Evolutionary conservation across 2,888 invertebrate genomes (phyloP), one percentile per base, ranked within the genome.

Genomic region (Rhaphigaster nebulosa): DNA sequence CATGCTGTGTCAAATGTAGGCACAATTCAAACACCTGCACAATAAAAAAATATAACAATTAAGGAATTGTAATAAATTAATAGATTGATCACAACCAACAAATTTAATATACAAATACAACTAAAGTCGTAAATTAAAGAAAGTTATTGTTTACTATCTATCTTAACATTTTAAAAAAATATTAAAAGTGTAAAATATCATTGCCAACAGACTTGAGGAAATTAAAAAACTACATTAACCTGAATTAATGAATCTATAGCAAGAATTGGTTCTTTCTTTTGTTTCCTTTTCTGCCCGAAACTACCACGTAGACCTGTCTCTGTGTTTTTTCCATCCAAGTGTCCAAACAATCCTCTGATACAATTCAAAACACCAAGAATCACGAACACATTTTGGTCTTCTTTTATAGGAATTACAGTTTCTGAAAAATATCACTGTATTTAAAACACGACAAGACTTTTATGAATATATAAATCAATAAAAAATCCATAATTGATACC

Each of bases 1-100:
- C 94, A 92, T 96, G 96, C 91, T 94, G 93, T 0, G 96, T 95
- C 94, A 96, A 97, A 93, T 96, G 94, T 90, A 97, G 94, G 93
- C 97, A 97, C 91, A 97, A 94, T 94, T 97, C 96, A 93, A 97
- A 97, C 56, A 97, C 95, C 96, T 97, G 94, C 95, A 94, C 54
- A 88, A n/a, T 56, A 8, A 38, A 34, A 54, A 87, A 10, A 26
- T 13, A 52, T 52, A 50, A 87, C 3, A 23, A 54, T 4, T 23
- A n/a, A n/a, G 23, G 5, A 6, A n/a, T 12, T 23, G n/a, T 12
- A 60, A 60, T 18, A n/a, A 60, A 45, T 45, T 45, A 45, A 45
- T 45, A 60, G 1, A 54, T 41, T 23, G n/a, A n/a, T n/a, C 45
- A 54, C 89, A 6, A 10, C 45, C 45, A 45, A 45, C 10, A 45